A percentile compares a stretch with the other conserved stretches of the same genome.
phyloP scores from a whole-genome alignment of 1,140 invertebrate species.

The Caerostris extrusa region DNA sequence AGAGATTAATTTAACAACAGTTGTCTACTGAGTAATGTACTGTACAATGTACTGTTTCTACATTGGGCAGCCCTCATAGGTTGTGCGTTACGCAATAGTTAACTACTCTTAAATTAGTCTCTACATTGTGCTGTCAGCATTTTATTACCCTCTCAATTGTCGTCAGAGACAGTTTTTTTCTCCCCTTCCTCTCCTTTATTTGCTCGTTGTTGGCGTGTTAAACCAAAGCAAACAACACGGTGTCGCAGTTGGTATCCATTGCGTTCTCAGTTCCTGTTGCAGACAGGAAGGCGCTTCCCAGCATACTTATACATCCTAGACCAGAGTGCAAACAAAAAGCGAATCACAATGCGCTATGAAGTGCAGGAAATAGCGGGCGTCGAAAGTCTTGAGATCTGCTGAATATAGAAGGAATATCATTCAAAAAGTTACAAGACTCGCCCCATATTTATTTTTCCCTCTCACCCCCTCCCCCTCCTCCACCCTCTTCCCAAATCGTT shows the following conservation, averaged over 20 bases:
- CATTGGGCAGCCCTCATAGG: no score
- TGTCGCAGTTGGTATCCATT: no score
- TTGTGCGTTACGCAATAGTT: no score
- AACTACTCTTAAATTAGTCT: no score
- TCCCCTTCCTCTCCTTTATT: neutral
- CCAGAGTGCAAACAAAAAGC: neutral
- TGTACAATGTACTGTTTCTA: no score
- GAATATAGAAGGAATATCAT: neutral
- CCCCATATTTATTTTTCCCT: neutral
- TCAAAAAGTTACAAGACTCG: neutral
- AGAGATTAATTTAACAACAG: no score
- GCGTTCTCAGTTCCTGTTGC: no score
- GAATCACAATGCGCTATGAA: conserved; percentile 1
- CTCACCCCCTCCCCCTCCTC: neutral
- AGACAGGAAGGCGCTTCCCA: neutral
- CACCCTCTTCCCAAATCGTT: neutral
- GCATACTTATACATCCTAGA: neutral
- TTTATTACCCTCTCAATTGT: no score
- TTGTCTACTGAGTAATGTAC: no score
- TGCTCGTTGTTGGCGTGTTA: no score
- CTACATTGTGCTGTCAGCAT: no score
- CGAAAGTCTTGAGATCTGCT: neutral
- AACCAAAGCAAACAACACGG: no score
- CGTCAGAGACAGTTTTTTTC: neutral
- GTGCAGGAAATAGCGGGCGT: conserved; percentile 2